A percentile compares a stretch with the other conserved stretches of the same genome.
Evolutionary conservation across 1,140 invertebrate genomes (phyloP).

Genomic region (Carcinoscorpius rotundicauda): DNA sequence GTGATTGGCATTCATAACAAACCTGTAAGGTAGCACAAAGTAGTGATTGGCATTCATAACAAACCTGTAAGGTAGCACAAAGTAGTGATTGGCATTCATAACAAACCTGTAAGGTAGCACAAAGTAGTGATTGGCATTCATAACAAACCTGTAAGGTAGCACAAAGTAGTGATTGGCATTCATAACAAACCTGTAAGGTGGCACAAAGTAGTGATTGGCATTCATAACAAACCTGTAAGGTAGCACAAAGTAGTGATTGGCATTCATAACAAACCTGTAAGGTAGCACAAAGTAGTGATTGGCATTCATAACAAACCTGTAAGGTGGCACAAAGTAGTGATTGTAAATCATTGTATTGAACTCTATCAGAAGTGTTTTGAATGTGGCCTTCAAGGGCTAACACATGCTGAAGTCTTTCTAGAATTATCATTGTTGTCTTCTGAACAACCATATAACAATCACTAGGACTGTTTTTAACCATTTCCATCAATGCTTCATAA

Average conservation of each 20-base stretch:
- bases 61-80: slow-evolving; percentile 68
- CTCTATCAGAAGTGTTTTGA: slow-evolving; percentile 68
- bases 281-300: slow-evolving; percentile 87
- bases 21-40: slow-evolving; percentile 76
- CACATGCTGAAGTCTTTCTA: slow-evolving; percentile 83
- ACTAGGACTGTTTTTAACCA: slow-evolving; percentile 95
- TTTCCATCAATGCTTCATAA: slow-evolving; percentile 98
- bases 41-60: slow-evolving; percentile 74
- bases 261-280: slow-evolving; percentile 38
- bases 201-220: slow-evolving; percentile 95
- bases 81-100: slow-evolving; percentile 88
- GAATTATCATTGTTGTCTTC: slow-evolving; percentile 88
- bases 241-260: slow-evolving; percentile 94
- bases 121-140: slow-evolving; percentile 92
- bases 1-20: slow-evolving; percentile 63
- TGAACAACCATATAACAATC: slow-evolving; percentile 96
- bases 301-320: background rate
- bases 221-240: slow-evolving; percentile 43
- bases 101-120: slow-evolving; percentile 60
- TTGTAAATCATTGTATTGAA: slow-evolving; percentile 93
- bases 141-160: slow-evolving; percentile 56
- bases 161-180: slow-evolving; percentile 92
- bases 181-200: slow-evolving; percentile 48
- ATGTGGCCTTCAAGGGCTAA: slow-evolving; percentile 87
- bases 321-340: slow-evolving; percentile 93